Evolutionary conservation across 2,888 invertebrate species (phyloP).

Genomic region (Rhamnusium bicolor): DNA sequence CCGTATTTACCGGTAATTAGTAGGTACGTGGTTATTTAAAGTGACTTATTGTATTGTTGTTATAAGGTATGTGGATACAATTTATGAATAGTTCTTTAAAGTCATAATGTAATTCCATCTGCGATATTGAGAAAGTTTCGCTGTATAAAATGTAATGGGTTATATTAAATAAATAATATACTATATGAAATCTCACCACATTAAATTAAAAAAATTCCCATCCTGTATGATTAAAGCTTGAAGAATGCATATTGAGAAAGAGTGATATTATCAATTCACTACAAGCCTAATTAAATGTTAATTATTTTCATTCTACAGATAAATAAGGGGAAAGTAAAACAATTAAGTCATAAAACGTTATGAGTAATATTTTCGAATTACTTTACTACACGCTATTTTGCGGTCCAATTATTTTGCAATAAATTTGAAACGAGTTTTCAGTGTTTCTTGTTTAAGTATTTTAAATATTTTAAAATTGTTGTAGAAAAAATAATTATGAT

Average conservation of each 20-base stretch:
- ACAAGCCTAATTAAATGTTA: slow-evolving; percentile 12
- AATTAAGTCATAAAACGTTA: neutral
- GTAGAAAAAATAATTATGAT: no score
- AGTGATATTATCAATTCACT: slow-evolving; percentile 12
- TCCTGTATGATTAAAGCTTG: neutral
- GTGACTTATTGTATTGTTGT: neutral
- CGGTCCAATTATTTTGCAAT: neutral
- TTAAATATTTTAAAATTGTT: no score
- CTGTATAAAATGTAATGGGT: neutral
- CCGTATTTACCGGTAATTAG: neutral
- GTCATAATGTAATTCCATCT: neutral
- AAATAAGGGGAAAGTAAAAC: slow-evolving; percentile 8
- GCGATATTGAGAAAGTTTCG: neutral
- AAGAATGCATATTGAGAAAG: slow-evolving; percentile 12
- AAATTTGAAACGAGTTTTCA: no score
- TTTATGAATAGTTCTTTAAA: no score
- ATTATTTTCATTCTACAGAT: neutral
- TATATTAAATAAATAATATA: neutral
- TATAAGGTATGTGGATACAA: neutral
- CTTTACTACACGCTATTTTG: neutral
- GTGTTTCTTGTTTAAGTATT: no score
- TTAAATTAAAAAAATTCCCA: slow-evolving; percentile 5
- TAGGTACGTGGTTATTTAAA: neutral
- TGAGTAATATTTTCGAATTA: neutral
- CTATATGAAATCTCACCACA: neutral